Evolutionary conservation across 2,797 vertebrate genomes (phyloP).

Genomic region (Avahi laniger): DNA sequence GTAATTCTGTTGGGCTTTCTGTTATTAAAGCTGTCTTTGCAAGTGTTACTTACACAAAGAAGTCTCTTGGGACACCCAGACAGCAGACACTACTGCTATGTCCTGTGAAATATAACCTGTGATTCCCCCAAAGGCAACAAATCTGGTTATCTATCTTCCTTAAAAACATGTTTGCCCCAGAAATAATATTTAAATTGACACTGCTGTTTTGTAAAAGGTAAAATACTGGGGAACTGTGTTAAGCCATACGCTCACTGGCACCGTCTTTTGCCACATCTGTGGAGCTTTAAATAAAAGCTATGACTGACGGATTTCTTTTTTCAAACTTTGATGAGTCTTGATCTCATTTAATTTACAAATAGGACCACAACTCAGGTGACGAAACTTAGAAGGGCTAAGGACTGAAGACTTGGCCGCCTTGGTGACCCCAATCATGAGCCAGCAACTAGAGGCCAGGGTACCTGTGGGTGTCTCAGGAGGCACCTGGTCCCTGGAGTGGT

Average conservation of each 20-base stretch:
- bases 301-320: not conserved
- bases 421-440: not conserved
- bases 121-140: not conserved
- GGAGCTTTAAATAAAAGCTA: not conserved
- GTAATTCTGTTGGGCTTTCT: not conserved
- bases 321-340: not conserved
- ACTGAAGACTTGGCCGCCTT: not conserved
- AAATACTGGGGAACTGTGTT: not conserved
- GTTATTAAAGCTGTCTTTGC: not conserved
- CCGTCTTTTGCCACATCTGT: not conserved
- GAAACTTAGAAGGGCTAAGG: not conserved
- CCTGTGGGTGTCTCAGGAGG: not conserved
- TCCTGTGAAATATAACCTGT: not conserved
- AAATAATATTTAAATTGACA: not conserved
- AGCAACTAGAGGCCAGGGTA: not conserved
- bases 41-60: not conserved
- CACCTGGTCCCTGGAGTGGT: not conserved
- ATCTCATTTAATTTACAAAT: not conserved
- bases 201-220: not conserved
- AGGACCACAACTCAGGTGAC: not conserved
- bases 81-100: not conserved
- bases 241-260: not conserved
- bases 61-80: not conserved
- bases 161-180: not conserved
- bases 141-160: not conserved